phyloP scores from a whole-genome alignment of 2,888 invertebrate genomes.

The Laspeyria flexula region DNA sequence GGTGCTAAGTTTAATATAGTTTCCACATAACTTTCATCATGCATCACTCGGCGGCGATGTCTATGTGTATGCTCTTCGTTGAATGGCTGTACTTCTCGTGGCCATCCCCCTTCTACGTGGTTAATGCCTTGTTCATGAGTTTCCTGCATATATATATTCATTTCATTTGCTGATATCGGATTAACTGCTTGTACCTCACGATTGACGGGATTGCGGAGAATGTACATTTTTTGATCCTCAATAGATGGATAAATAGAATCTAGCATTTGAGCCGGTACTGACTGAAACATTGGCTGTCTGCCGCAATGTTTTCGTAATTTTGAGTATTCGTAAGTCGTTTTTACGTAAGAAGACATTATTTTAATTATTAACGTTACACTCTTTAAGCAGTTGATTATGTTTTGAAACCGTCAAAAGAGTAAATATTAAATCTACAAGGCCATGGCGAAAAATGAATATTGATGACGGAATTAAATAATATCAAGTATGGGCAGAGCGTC shows the following conservation, averaged over 20 bases:
- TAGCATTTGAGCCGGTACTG: slow-evolving; percentile 69
- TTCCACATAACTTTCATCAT: slow-evolving; percentile 91
- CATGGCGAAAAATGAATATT: slow-evolving; percentile 57
- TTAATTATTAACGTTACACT: slow-evolving; percentile 8
- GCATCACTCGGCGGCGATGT: slow-evolving; percentile 91
- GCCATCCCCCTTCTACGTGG: slow-evolving; percentile 95
- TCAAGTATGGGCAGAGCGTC: slow-evolving; percentile 52
- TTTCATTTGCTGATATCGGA: slow-evolving; percentile 78
- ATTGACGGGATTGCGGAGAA: slow-evolving; percentile 82
- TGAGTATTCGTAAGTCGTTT: slow-evolving; percentile 74
- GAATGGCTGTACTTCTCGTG: slow-evolving; percentile 88
- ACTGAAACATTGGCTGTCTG: slow-evolving; percentile 77
- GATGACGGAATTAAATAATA: slow-evolving; percentile 56
- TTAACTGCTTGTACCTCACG: slow-evolving; percentile 77
- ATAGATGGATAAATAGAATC: slow-evolving; percentile 74
- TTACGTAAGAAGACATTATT: slow-evolving; percentile 58
- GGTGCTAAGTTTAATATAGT: slow-evolving; percentile 86
- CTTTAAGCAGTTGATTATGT: slow-evolving; percentile 16
- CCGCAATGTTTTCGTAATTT: slow-evolving; percentile 82
- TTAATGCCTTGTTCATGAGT: slow-evolving; percentile 88
- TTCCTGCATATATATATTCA: slow-evolving; percentile 87
- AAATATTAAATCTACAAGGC: slow-evolving; percentile 66
- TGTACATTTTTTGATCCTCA: slow-evolving; percentile 71
- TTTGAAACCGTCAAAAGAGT: slow-evolving; percentile 42
- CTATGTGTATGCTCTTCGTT: slow-evolving; percentile 90